Percentiles rank a stretch among this genome's conserved stretches.
phyloP scores from a whole-genome alignment of 2,113 vertebrate species.

The Xiphophorus maculatus region DNA sequence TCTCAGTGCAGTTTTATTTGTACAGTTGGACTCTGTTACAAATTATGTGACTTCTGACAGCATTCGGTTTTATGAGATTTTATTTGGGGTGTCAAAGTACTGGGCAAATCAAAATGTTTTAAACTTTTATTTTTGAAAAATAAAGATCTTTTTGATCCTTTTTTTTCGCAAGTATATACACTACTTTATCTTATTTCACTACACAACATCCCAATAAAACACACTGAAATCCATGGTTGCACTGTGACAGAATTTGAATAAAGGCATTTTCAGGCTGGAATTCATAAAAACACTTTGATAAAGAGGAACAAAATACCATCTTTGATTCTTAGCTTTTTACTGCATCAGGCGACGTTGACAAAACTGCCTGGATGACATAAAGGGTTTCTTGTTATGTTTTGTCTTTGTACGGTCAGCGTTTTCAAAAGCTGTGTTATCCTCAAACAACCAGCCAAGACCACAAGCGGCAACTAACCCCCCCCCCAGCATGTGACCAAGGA shows the following conservation, averaged over 20 bases:
- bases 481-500: constrained; percentile 62
- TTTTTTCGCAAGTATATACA: no score
- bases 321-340: constrained; percentile 14
- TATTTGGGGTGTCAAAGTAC: no score
- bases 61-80: background rate
- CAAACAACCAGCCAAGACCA: constrained; percentile 59
- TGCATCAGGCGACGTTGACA: constrained; percentile 35
- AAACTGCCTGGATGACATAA: constrained; percentile 27
- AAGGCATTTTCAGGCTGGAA: background rate
- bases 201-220: background rate
- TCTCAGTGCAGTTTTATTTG: background rate
- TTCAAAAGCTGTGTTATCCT: constrained; percentile 62
- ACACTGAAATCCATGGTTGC: background rate
- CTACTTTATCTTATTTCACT: background rate
- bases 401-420: constrained; percentile 47
- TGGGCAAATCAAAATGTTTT: no score
- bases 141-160: no score
- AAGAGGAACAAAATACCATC: background rate
- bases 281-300: constrained; percentile 22
- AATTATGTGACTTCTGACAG: background rate
- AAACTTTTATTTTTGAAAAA: no score
- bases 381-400: constrained; percentile 45
- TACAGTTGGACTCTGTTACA: no score
- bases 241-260: background rate
- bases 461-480: constrained; percentile 59